These are phyloP conservation scores for Heterotis niloticus DNA, from an alignment of 2,113 vertebrate genomes.

Conservation along the genomic window DNA sequence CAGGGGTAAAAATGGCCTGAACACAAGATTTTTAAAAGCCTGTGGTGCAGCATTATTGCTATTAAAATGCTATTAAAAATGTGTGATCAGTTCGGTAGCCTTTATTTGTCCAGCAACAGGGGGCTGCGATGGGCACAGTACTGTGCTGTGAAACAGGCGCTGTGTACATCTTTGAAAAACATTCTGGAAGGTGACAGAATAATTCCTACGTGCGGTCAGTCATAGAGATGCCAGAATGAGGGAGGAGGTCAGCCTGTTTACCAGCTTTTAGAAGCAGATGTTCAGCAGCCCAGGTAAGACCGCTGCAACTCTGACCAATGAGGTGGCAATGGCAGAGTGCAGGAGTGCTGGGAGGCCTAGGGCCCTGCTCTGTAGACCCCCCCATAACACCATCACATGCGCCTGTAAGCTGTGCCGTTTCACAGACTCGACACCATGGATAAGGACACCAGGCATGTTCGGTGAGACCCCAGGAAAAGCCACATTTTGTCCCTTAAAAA, in stretches of 20 bases:
- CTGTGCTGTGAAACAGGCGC: neutral
- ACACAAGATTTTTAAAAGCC: neutral
- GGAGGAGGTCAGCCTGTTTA: constrained; percentile 2
- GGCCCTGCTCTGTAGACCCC: neutral
- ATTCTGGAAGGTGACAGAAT: neutral
- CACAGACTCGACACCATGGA: no score
- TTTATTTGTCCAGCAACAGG: no score
- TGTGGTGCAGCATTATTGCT: no score
- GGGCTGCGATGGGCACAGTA: neutral
- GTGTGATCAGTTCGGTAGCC: neutral
- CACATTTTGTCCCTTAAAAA: no score
- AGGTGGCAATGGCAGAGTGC: neutral
- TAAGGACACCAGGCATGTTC: no score
- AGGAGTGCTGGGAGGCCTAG: neutral
- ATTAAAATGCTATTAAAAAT: constrained; percentile 6
- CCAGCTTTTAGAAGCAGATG: neutral
- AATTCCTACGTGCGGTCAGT: neutral
- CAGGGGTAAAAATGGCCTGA: no score
- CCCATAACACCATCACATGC: neutral
- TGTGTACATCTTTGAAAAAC: no score
- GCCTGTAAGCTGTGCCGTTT: neutral
- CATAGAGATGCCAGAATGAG: neutral
- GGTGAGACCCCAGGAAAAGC: no score
- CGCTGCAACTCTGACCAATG: neutral
- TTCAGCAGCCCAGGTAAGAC: neutral